phyloP scores from a whole-genome alignment of 1,140 invertebrate genomes.

The Maconellicoccus hirsutus region DNA sequence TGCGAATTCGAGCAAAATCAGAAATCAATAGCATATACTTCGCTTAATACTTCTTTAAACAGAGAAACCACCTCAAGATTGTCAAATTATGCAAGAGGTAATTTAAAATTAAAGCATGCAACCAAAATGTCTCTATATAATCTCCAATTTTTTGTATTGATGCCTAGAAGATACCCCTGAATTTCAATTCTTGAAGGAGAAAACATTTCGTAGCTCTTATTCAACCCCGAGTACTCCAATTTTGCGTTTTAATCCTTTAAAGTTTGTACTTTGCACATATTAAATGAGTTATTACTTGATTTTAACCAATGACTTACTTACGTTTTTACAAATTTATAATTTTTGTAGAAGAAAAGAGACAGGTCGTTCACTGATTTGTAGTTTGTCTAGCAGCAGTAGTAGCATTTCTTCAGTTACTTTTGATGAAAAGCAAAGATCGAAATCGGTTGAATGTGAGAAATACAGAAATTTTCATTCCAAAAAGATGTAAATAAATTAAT shows the following conservation, averaged over 20 bases:
- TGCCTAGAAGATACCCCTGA: background rate
- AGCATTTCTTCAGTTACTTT: background rate
- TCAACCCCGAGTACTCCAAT: background rate
- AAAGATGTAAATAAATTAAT: background rate
- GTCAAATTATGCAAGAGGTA: background rate
- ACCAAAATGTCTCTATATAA: background rate
- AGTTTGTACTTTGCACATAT: no score
- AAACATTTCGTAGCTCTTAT: background rate
- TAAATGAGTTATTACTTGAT: no score
- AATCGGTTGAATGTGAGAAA: constrained; percentile 4
- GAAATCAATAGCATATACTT: background rate
- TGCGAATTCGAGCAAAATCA: background rate
- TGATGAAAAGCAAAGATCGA: background rate
- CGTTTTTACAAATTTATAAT: no score
- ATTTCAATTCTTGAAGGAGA: background rate
- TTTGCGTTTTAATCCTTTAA: background rate
- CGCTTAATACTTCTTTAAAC: background rate
- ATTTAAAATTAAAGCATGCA: background rate
- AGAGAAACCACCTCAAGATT: background rate
- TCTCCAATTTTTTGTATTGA: background rate
- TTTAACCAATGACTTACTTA: no score
- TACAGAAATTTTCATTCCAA: background rate
- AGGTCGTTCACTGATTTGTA: background rate
- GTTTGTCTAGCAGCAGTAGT: constrained; percentile 3
- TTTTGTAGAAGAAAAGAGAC: background rate